Conservation (phyloP, 2,888 invertebrate species). For the Dichetophora obliterata region DNA sequence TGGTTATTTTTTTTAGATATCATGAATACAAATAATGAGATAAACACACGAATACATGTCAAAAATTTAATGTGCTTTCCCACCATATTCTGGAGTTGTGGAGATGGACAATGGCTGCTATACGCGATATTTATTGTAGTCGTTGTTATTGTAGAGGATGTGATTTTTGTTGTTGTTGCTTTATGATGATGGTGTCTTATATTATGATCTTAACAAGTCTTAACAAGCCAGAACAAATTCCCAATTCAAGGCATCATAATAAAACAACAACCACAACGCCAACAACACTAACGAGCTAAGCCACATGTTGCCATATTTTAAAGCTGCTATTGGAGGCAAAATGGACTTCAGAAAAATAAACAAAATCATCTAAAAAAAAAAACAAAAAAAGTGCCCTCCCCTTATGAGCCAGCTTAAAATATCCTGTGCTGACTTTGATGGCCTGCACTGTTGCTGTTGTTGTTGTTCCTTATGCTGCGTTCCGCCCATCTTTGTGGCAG, state of each 20-base stretch:
- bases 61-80: slow-evolving; percentile 20
- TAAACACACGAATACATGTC: slow-evolving; percentile 20
- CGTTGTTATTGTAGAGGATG: background rate
- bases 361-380: background rate
- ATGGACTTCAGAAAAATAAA: too few relatives aligned
- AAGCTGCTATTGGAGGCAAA: too few relatives aligned
- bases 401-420: background rate
- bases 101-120: background rate
- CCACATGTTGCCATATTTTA: too few relatives aligned
- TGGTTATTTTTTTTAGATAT: background rate
- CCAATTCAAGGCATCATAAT: slow-evolving; percentile 52
- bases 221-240: slow-evolving; percentile 67
- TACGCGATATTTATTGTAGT: background rate
- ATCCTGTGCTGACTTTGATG: background rate
- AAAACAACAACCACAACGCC: slow-evolving; percentile 34
- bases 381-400: background rate
- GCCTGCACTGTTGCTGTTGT: background rate
- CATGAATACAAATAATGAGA: slow-evolving; percentile 2
- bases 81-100: background rate
- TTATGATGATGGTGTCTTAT: slow-evolving; percentile 48
- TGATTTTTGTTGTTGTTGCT: slow-evolving; percentile 9
- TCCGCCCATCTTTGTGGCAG: slow-evolving; percentile 21
- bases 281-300: background rate
- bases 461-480: background rate
- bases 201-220: slow-evolving; percentile 68